Evolutionary conservation across 1,140 invertebrate genomes (phyloP), one percentile per base, ranked within the genome.

Genomic region (Chlorops oryzae): DNA sequence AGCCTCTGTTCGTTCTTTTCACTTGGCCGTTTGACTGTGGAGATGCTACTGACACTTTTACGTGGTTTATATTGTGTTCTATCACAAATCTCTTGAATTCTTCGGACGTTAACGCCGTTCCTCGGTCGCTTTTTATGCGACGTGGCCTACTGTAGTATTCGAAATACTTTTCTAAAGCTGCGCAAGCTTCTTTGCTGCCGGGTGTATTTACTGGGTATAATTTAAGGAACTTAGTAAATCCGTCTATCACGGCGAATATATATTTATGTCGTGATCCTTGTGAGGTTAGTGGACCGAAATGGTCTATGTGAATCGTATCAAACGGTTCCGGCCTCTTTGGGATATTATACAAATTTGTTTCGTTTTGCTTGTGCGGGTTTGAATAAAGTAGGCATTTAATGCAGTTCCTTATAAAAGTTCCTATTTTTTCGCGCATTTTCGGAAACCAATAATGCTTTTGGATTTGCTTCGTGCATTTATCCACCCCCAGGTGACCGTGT

Each of bases 11-110:
- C 9, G 34, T 27, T 25, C 37, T 48, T 15, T 48, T 24, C 7
- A 40, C 47, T 40, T 48, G 47, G 13, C 37, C 40, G n/a, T 42
- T 42, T 6, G 21, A 7, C 15, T 24, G 40, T 2, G 40, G 40
- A n/a, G 22, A 42, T 3, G 20, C 20, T 13, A 40, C 40, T 5
- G 40, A 3, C 3, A 24, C 22, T 5, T 24, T 42, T 24, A 42
- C 20, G 25, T 35, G 44, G 24, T n/a, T 21, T 28, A 45, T 45
- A 28, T 45, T 45, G 27, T 45, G 13, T 13, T 45, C 22, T 15
- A n/a, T 28, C 34, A 45, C 18, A 6, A 35, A 46, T 12, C 3
- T 17, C 10, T 7, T 20, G 37, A 35, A 2, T 9, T 46, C 44
- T n/a, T 27, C 22, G 13, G n/a, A 35, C 6, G 44, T 34, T 13